These are phyloP conservation scores for Cuniculus paca DNA, from an alignment of 2,797 vertebrate species.

Conservation along the genomic window DNA sequence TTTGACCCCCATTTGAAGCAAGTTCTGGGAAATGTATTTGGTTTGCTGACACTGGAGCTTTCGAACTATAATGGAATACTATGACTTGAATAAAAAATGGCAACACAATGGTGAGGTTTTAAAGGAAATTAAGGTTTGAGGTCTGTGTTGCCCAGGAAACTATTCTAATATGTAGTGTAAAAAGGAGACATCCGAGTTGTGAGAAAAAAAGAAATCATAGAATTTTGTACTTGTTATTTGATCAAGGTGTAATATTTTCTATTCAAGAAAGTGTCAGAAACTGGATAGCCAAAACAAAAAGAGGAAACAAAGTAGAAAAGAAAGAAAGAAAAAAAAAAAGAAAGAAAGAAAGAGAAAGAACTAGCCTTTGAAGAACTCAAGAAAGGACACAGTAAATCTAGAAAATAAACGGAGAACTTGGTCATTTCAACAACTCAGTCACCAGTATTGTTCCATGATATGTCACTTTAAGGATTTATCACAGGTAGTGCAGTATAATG, in stretches of 20 bases:
- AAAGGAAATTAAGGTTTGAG: background rate
- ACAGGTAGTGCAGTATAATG: background rate
- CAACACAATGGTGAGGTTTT: background rate
- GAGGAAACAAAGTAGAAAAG: background rate
- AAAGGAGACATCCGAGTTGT: background rate
- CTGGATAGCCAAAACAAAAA: background rate
- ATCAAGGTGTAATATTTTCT: background rate
- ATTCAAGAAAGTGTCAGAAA: background rate
- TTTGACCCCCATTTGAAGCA: background rate
- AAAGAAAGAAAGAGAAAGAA: background rate
- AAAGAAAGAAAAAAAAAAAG: background rate
- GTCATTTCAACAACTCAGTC: background rate
- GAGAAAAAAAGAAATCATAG: background rate
- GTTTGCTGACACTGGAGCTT: background rate
- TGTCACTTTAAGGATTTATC: conserved; percentile 20
- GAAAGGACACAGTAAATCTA: background rate
- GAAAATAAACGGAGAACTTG: background rate
- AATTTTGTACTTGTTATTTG: background rate
- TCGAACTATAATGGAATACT: background rate
- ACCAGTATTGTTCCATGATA: background rate
- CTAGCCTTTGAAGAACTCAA: background rate
- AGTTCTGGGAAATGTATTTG: background rate
- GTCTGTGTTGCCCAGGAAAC: background rate
- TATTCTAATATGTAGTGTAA: background rate
- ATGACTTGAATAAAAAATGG: background rate